A percentile compares a stretch with the other conserved stretches of the same genome.
Evolutionary conservation across 2,888 invertebrate genomes (phyloP).

Genomic region (Neocrepidodera transversa): DNA sequence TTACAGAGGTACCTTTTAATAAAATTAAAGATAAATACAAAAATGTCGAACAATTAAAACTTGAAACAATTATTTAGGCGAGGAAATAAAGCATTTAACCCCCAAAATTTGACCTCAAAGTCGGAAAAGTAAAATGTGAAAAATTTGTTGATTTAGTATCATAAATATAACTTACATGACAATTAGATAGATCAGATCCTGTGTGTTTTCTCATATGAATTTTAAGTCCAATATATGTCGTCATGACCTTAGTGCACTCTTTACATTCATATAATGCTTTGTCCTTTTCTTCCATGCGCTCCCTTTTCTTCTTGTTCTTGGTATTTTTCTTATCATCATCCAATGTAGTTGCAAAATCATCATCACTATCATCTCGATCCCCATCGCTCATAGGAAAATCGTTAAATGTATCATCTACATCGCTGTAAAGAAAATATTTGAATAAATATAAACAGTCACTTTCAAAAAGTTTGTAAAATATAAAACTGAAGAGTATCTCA

Average conservation of each 20-base stretch:
- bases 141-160: too few relatives aligned
- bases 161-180: slow-evolving; percentile 46
- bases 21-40: too few relatives aligned
- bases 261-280: slow-evolving; percentile 50
- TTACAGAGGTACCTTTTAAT: too few relatives aligned
- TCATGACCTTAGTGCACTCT: slow-evolving; percentile 52
- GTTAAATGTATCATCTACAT: slow-evolving; percentile 35
- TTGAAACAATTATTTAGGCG: too few relatives aligned
- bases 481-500: too few relatives aligned
- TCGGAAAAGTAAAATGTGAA: too few relatives aligned
- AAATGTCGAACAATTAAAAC: too few relatives aligned
- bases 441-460: too few relatives aligned
- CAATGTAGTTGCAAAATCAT: slow-evolving; percentile 30
- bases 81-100: too few relatives aligned
- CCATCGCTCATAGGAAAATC: slow-evolving; percentile 44
- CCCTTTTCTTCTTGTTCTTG: slow-evolving; percentile 34
- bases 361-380: slow-evolving; percentile 39
- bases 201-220: slow-evolving; percentile 73
- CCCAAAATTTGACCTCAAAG: too few relatives aligned
- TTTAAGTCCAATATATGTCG: slow-evolving; percentile 51
- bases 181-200: slow-evolving; percentile 57
- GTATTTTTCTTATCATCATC: slow-evolving; percentile 33
- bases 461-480: too few relatives aligned
- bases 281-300: slow-evolving; percentile 44
- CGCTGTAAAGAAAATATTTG: slow-evolving; percentile 3